A percentile compares a stretch with the other conserved stretches of the same genome.
Evolutionary conservation across 2,113 vertebrate species (phyloP).

Genomic region (Sakesphorus luctuosus): DNA sequence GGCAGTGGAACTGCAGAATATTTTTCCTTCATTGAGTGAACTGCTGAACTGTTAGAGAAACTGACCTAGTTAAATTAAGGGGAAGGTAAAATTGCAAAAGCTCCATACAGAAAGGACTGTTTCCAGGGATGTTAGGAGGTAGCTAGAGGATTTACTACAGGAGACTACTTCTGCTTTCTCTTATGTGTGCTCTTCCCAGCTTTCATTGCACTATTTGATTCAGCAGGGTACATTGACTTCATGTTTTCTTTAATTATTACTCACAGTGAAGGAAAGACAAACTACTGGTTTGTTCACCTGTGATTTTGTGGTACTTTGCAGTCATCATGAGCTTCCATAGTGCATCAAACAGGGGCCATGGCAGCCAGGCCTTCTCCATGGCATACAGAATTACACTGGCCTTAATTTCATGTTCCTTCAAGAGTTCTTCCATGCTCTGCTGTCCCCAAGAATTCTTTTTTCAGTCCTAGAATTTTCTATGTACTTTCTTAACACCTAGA

Average conservation of each 20-base stretch:
- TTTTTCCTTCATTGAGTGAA: background rate
- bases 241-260: background rate
- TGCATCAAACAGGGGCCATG: background rate
- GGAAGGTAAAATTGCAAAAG: background rate
- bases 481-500: background rate
- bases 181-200: background rate
- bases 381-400: background rate
- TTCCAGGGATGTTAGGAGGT: background rate
- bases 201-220: background rate
- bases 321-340: background rate
- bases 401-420: background rate
- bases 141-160: background rate
- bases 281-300: background rate
- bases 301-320: background rate
- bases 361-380: background rate
- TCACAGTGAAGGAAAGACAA: background rate
- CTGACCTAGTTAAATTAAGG: background rate
- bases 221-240: too few species aligned
- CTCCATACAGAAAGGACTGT: background rate
- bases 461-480: background rate
- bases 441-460: background rate
- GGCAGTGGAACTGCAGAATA: background rate
- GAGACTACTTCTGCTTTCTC: background rate
- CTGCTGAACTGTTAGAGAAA: fast-evolving
- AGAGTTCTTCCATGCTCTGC: background rate